phyloP scores from a whole-genome alignment of 2,113 vertebrate species.

The Alethe castanea region DNA sequence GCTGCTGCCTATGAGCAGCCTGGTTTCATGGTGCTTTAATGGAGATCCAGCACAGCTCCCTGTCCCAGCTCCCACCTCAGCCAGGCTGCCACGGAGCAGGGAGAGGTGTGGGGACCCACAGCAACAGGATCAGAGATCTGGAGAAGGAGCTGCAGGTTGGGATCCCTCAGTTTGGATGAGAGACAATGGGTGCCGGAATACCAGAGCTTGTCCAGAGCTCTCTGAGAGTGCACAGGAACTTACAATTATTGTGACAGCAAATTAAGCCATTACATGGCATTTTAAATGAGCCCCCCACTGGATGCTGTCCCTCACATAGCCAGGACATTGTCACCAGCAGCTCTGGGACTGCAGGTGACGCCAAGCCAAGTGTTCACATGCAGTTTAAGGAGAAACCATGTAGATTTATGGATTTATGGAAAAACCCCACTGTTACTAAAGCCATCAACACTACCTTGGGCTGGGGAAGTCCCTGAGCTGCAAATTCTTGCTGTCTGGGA shows the following conservation, averaged over 20 bases:
- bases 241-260: not conserved
- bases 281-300: not conserved
- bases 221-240: not conserved
- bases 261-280: not conserved
- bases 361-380: not conserved
- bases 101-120: not conserved
- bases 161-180: not conserved
- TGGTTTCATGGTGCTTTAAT: not conserved
- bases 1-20: not conserved
- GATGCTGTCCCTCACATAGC: not conserved
- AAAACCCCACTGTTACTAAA: not conserved
- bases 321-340: not conserved
- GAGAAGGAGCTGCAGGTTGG: not conserved
- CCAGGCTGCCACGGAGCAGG: not conserved
- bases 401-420: not conserved
- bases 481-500: not conserved
- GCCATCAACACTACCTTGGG: not conserved
- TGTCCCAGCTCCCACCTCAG: not conserved
- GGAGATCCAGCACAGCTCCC: not conserved
- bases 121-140: not conserved
- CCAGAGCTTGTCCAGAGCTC: not conserved
- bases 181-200: not conserved
- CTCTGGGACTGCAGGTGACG: not conserved
- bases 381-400: not conserved
- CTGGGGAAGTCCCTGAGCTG: conserved; percentile 38